Evolutionary conservation across 2,113 vertebrate species (phyloP).

Genomic region (Lophochroa leadbeateri): DNA sequence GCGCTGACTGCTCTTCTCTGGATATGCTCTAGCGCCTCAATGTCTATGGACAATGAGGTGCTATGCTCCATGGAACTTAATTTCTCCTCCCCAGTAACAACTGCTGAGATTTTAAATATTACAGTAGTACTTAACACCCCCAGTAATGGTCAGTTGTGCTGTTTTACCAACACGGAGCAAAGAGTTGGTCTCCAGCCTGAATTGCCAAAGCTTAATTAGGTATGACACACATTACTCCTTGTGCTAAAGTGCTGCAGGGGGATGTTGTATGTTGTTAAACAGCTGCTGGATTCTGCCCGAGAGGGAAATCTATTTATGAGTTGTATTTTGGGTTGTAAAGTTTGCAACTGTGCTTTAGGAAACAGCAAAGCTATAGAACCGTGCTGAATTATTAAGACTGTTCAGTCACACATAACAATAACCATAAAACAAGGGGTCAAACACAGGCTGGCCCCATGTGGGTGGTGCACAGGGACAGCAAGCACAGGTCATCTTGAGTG

Average conservation of each 20-base stretch:
- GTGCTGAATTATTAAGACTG: background rate
- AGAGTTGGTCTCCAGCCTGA: background rate
- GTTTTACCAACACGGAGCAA: background rate
- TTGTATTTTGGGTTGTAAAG: slow-evolving; percentile 28
- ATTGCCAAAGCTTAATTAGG: background rate
- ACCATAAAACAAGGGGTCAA: slow-evolving; percentile 14
- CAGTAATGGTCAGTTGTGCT: background rate
- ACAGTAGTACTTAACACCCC: background rate
- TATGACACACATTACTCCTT: background rate
- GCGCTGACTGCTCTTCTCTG: fast-evolving
- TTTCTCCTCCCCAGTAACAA: background rate
- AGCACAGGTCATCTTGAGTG: background rate
- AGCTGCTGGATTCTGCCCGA: background rate
- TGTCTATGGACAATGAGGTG: fast-evolving
- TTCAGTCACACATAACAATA: slow-evolving; percentile 40
- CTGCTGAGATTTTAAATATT: background rate
- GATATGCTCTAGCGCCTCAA: background rate
- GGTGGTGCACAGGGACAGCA: background rate
- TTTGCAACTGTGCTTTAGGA: background rate
- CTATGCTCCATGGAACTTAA: fast-evolving
- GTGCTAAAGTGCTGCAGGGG: background rate
- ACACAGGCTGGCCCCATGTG: background rate
- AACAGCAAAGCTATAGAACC: background rate
- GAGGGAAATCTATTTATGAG: background rate
- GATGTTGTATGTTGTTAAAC: background rate